Conservation (phyloP, 92 coral and sea anemone genomes). For the Umimayanthus chanpuru region DNA sequence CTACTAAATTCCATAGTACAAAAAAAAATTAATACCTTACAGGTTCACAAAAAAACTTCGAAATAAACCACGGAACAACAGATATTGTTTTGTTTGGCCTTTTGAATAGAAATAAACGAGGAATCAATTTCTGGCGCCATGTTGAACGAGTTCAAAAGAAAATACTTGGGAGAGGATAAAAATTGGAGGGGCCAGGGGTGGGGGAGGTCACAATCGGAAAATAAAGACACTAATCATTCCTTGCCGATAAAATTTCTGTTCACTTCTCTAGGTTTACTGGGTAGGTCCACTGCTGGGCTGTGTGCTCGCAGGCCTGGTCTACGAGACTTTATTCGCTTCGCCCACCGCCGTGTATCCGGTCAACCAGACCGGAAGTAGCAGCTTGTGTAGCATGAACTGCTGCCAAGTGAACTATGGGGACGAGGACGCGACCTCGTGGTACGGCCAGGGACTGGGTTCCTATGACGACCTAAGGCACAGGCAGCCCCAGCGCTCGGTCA, state of each 20-base stretch:
- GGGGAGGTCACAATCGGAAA: not conserved
- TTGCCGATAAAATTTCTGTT: not conserved
- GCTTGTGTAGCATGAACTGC: slow-evolving; percentile 29
- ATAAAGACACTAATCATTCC: not conserved
- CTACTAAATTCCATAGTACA: too few relatives aligned
- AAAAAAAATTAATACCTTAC: too few relatives aligned
- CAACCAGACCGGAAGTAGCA: not conserved
- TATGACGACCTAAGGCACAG: slow-evolving; percentile 32
- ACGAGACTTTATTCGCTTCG: slow-evolving; percentile 30
- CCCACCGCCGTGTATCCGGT: slow-evolving; percentile 4
- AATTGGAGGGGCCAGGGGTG: too few relatives aligned
- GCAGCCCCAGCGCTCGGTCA: not conserved
- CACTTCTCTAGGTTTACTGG: slow-evolving; percentile 34
- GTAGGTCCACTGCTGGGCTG: slow-evolving; percentile 45
- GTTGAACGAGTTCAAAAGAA: too few relatives aligned
- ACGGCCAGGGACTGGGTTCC: slow-evolving; percentile 37
- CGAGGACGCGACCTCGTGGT: slow-evolving; percentile 46
- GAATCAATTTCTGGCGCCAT: too few relatives aligned
- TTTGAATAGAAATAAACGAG: too few relatives aligned
- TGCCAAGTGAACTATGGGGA: slow-evolving; percentile 46
- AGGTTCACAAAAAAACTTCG: too few relatives aligned
- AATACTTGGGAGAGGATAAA: too few relatives aligned
- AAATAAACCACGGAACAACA: too few relatives aligned
- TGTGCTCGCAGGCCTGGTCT: slow-evolving; percentile 41
- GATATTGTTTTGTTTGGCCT: too few relatives aligned